These are phyloP conservation scores for Bathynomus jamesi DNA, from an alignment of 1,140 invertebrate genomes.

Conservation along the genomic window DNA sequence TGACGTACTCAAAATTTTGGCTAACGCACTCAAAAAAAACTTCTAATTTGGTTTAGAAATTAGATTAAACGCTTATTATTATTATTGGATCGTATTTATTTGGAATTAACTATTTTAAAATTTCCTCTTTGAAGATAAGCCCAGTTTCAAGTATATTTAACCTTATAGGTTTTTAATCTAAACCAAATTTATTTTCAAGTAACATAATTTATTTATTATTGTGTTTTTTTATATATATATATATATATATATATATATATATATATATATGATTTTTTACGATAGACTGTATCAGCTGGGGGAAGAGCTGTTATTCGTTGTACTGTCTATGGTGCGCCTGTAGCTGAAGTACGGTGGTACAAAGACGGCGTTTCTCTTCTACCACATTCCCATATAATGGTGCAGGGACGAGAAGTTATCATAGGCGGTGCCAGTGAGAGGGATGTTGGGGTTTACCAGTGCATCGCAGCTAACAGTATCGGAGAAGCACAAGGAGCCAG, in stretches of 20 bases:
- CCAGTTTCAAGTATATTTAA: too few species aligned
- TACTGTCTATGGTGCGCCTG: constrained; percentile 20
- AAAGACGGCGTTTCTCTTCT: constrained; percentile 19
- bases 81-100: not conserved
- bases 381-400: constrained; percentile 16
- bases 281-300: constrained; percentile 25
- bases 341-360: constrained; percentile 33
- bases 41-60: not conserved
- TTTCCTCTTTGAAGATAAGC: not conserved
- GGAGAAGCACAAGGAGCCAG: constrained; percentile 25
- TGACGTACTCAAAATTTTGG: not conserved
- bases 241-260: not conserved
- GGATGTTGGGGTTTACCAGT: constrained; percentile 33
- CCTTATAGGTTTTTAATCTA: too few species aligned
- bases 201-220: not conserved
- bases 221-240: not conserved
- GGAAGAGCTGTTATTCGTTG: constrained; percentile 18
- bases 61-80: not conserved
- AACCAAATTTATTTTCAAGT: too few species aligned
- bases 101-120: too few species aligned
- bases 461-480: constrained; percentile 30
- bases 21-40: not conserved
- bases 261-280: not conserved
- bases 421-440: constrained; percentile 20
- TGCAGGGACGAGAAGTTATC: constrained; percentile 27